phyloP scores from a whole-genome alignment of 1,140 invertebrate species.

The Ylistrum balloti region DNA sequence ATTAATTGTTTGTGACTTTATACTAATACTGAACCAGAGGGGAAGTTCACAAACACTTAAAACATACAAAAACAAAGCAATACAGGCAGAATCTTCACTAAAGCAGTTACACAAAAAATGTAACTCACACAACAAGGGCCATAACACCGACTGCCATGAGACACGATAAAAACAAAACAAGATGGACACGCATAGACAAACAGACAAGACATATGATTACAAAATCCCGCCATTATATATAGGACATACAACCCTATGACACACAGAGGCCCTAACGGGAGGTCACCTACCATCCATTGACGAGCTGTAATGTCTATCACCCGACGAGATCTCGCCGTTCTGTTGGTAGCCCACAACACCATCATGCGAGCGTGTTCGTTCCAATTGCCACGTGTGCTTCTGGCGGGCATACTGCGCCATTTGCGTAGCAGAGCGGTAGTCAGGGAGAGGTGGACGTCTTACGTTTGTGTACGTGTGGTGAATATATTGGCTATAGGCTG shows the following conservation, averaged over 20 bases:
- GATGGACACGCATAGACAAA: background rate
- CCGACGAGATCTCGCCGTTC: conserved; percentile 57
- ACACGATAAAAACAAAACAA: background rate
- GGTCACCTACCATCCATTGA: conserved; percentile 67
- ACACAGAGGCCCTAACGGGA: conserved; percentile 6
- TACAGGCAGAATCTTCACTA: background rate
- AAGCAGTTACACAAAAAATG: background rate
- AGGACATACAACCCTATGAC: background rate
- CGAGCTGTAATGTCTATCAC: conserved; percentile 52
- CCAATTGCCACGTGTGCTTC: conserved; percentile 69
- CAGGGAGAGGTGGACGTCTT: conserved; percentile 78
- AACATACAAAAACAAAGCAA: background rate
- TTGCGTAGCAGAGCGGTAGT: conserved; percentile 80
- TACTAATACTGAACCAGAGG: background rate
- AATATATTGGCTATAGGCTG: conserved; percentile 76
- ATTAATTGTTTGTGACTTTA: background rate
- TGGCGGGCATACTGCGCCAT: conserved; percentile 76
- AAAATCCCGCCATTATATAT: background rate
- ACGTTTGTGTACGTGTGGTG: conserved; percentile 72
- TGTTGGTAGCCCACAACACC: conserved; percentile 63
- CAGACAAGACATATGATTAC: background rate
- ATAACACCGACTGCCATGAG: background rate
- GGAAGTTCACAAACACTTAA: too few relatives aligned
- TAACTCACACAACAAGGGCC: conserved; percentile 10
- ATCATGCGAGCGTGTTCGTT: conserved; percentile 73